These are phyloP conservation scores for Muscicapa comitata DNA, from an alignment of 2,797 vertebrate genomes.

Conservation along the genomic window DNA sequence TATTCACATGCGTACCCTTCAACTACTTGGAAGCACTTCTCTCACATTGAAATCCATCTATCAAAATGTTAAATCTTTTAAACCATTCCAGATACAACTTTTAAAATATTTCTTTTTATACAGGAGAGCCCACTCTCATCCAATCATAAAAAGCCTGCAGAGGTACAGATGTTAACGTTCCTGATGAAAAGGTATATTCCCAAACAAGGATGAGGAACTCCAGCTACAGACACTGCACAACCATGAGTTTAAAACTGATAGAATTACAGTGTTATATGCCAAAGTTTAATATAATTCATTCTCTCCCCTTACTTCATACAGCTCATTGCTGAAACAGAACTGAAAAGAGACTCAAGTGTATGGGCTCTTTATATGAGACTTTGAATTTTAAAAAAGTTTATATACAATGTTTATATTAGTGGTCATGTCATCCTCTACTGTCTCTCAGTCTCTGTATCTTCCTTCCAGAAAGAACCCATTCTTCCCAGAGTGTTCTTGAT, in stretches of 20 bases:
- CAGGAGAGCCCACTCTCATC: not conserved
- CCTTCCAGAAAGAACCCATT: not conserved
- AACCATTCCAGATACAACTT: not conserved
- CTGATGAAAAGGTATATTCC: not conserved
- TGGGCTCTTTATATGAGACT: not conserved
- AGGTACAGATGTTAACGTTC: not conserved
- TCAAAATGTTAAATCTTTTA: not conserved
- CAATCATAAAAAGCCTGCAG: not conserved
- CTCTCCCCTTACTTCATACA: not conserved
- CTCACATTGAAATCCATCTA: not conserved
- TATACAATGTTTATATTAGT: not conserved
- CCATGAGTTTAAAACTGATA: not conserved
- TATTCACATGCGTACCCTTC: not conserved
- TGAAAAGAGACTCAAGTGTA: not conserved
- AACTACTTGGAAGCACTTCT: not conserved
- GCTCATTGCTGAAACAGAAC: not conserved
- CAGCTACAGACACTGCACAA: not conserved
- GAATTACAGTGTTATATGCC: not conserved
- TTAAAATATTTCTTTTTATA: not conserved
- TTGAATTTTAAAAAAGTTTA: not conserved
- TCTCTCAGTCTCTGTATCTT: not conserved
- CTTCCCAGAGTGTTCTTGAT: not conserved
- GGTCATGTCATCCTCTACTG: not conserved
- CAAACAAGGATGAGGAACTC: not conserved
- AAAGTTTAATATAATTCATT: not conserved